phyloP scores from a whole-genome alignment of 1,140 invertebrate genomes.

The fruit fly (Drosophila melanogaster) region DNA sequence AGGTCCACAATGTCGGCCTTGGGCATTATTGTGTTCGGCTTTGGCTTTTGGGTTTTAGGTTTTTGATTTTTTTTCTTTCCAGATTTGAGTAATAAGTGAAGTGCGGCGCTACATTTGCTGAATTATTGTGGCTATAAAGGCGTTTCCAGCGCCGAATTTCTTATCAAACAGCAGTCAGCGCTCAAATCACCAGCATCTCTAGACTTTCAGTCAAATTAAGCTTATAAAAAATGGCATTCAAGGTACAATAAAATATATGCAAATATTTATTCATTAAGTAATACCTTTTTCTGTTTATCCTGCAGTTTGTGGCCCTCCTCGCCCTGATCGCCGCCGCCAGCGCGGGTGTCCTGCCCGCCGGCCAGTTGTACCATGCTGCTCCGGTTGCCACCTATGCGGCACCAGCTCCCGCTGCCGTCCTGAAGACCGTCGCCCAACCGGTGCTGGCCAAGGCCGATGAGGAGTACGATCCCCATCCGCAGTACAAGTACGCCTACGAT shows the following conservation, averaged over 20 bases:
- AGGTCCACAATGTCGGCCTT: constrained; percentile 11
- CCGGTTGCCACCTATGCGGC: constrained; percentile 42
- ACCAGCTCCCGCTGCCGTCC: constrained; percentile 1
- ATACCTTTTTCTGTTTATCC: too few species aligned
- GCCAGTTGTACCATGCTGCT: constrained; percentile 47
- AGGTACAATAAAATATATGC: too few species aligned
- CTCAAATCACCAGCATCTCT: constrained; percentile 9
- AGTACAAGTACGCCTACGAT: constrained; percentile 85
- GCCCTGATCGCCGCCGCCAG: constrained; percentile 46
- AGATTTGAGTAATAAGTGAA: constrained; percentile 1
- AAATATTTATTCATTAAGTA: too few species aligned
- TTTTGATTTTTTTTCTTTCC: background rate
- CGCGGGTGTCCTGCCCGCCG: constrained; percentile 46
- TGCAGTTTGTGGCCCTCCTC: constrained; percentile 51
- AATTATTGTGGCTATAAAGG: constrained; percentile 17
- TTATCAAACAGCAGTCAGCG: constrained; percentile 36
- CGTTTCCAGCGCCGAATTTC: background rate
- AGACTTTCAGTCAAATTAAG: background rate
- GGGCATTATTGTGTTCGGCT: constrained; percentile 1
- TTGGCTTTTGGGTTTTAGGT: constrained; percentile 1
- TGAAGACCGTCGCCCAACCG: constrained; percentile 44
- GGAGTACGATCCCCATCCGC: constrained; percentile 84
- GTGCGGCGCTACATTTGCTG: constrained; percentile 5
- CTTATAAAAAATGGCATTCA: constrained; percentile 53
- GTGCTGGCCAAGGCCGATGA: constrained; percentile 51